Evolutionary conservation across 92 coral and sea anemone genomes (phyloP), one percentile per base, ranked within the genome.

Genomic region (Zoanthus gigantus): DNA sequence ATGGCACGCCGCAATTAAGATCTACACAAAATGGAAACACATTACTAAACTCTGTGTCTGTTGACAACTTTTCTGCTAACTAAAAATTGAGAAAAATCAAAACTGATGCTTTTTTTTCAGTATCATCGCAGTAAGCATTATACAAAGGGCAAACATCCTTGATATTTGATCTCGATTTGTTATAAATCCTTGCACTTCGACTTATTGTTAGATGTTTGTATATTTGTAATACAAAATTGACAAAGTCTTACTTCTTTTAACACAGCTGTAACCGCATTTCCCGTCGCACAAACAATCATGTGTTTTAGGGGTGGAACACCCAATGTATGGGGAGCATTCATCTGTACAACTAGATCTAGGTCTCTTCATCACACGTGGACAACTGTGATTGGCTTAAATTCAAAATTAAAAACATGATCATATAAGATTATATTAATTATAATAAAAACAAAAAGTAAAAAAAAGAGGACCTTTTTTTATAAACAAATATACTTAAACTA

Each of bases 221-320:
- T 23, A 23, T 23, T 23, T 23, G 23, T 23, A 23, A 37, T 4
- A 37, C 42, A 37, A 0, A 37, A 37, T 37, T 37, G 42, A 37
- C 42, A 37, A 37, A 37, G 2, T 37, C 71, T 78, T 48, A 78
- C 83, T 71, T 52, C 58, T 78, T 32, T 16, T 78, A 34, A 78
- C 17, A 57, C 83, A 78, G 56, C 83, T 78, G 69, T 58, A 78
- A 3, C 83, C 83, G 32, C 83, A 79, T 17, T 60, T 50, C 34
- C 72, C 83, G 44, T 79, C 72, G 32, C 72, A 79, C 56, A 79
- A 18, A 58, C 83, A 79, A 30, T 79, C 56, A 7, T 58, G 72
- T 18, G 53, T 79, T 17, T 48, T 32, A 60, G 72, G 72, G 32
- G 31, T 32, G 2, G 83, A 13, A 46, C 83, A 79, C 34, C 72